Percentiles rank a stretch among this genome's conserved stretches.
Conservation (phyloP, 2,888 invertebrate genomes). For the Phanerotoma sp. region DNA sequence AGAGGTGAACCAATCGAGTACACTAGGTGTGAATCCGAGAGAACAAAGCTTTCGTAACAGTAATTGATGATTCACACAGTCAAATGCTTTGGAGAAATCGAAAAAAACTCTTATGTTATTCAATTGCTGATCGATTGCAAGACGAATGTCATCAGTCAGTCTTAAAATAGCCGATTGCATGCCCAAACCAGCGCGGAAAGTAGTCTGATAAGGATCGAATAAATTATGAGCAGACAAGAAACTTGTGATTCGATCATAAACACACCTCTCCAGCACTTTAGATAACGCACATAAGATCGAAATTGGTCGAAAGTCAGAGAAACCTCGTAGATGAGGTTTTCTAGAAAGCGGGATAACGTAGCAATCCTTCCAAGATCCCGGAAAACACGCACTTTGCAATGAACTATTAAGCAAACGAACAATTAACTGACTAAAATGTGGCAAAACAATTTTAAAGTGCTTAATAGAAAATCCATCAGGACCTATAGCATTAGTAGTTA, state of each 20-base stretch:
- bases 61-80: neutral
- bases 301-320: neutral
- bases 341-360: neutral
- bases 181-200: too few species aligned
- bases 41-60: neutral
- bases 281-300: constrained; percentile 5
- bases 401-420: neutral
- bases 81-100: neutral
- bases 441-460: neutral
- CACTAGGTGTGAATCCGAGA: neutral
- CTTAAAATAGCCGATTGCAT: too few species aligned
- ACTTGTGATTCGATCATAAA: neutral
- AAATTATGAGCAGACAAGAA: neutral
- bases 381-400: neutral
- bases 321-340: neutral
- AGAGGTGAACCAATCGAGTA: neutral
- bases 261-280: constrained; percentile 7
- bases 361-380: neutral
- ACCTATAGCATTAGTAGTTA: neutral
- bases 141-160: too few species aligned
- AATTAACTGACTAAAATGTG: neutral
- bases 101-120: neutral
- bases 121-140: too few species aligned
- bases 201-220: too few species aligned
- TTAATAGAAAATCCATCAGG: too few species aligned